These are phyloP conservation scores for Pomatostomus ruficeps DNA, from an alignment of 2,113 vertebrate species.

Conservation along the genomic window DNA sequence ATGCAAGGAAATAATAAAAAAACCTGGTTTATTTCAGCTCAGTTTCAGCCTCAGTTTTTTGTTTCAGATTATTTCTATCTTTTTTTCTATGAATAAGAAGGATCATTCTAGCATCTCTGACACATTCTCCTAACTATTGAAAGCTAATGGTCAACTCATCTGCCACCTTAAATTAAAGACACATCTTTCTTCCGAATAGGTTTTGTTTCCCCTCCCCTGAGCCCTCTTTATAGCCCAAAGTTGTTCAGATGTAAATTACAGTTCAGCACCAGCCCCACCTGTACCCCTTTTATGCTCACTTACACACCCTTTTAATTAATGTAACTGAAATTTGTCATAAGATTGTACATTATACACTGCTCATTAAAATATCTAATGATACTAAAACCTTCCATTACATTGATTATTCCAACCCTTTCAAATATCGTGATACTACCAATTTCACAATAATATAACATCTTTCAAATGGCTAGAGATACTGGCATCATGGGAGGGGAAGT, in stretches of 20 bases:
- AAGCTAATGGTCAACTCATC: not conserved
- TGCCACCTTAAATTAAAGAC: not conserved
- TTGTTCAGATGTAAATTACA: conserved; percentile 4
- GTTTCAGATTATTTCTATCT: not conserved
- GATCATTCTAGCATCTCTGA: not conserved
- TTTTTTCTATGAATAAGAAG: not conserved
- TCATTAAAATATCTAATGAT: not conserved
- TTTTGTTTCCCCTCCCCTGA: not conserved
- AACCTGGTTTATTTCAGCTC: not conserved
- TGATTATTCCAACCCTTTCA: not conserved
- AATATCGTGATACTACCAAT: not conserved
- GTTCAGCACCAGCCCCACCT: not conserved
- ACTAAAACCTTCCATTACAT: not conserved
- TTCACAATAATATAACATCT: not conserved
- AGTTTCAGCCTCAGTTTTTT: not conserved
- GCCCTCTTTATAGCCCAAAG: not conserved
- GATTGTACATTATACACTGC: not conserved
- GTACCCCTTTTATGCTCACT: not conserved
- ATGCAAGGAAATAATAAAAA: not conserved
- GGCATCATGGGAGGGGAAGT: not conserved
- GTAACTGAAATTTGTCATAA: not conserved
- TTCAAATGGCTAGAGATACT: not conserved
- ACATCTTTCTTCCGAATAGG: not conserved
- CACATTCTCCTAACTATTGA: not conserved
- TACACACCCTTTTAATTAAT: not conserved